Percentiles rank a stretch among this genome's conserved stretches.
Conservation (phyloP, 2,113 vertebrate genomes). For the Isichthys henryi region DNA sequence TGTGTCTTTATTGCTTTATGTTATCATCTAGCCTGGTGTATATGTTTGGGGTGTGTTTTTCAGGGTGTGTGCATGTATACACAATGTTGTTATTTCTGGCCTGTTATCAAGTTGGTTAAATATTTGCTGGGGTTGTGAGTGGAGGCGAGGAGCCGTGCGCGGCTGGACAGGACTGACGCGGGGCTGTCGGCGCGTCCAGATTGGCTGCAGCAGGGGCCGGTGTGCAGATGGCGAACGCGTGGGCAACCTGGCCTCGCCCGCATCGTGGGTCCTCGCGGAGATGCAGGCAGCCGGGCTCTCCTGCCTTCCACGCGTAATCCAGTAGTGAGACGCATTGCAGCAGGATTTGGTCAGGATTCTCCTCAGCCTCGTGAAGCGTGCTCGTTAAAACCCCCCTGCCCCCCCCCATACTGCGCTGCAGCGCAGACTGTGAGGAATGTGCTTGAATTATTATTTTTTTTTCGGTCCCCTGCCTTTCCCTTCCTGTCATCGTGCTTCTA, state of each 20-base stretch:
- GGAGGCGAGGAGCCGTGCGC: background rate
- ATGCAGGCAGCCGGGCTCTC: background rate
- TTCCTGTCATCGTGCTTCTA: background rate
- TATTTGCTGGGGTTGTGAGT: background rate
- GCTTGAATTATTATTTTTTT: background rate
- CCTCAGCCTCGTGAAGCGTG: background rate
- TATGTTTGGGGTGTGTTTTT: background rate
- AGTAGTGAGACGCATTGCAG: slow-evolving; percentile 11
- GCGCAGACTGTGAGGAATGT: background rate
- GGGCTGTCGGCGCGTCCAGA: background rate
- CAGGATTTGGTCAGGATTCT: background rate
- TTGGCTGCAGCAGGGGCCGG: background rate
- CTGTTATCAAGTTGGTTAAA: background rate
- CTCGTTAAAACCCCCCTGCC: too few species aligned
- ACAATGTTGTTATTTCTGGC: background rate
- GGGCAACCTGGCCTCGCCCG: background rate
- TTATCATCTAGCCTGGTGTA: background rate
- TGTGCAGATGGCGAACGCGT: background rate
- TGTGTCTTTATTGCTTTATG: background rate
- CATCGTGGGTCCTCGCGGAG: background rate
- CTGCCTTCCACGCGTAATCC: background rate
- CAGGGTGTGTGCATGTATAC: background rate
- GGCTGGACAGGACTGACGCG: background rate
- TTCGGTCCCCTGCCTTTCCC: background rate
- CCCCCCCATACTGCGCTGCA: background rate